A percentile compares a stretch with the other conserved stretches of the same genome.
Conservation (phyloP, 1,140 invertebrate genomes). For the Bombus cullumanus region DNA sequence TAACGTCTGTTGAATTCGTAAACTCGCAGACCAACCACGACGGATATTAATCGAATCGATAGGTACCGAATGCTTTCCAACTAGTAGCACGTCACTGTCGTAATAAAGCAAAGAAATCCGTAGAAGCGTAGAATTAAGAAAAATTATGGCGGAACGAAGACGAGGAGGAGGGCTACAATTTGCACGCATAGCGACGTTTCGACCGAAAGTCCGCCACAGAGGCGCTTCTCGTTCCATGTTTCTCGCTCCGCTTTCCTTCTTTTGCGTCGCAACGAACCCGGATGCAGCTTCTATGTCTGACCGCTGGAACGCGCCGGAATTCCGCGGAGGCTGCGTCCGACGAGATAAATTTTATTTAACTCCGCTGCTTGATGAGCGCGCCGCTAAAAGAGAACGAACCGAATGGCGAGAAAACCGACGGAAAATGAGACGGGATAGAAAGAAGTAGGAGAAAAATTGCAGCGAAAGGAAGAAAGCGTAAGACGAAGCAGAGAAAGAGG, state of each 20-base stretch:
- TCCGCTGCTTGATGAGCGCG: constrained; percentile 50
- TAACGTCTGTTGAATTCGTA: constrained; percentile 27
- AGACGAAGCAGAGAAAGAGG: not conserved
- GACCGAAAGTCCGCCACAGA: constrained; percentile 16
- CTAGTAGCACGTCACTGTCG: not conserved
- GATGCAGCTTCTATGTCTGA: constrained; percentile 58
- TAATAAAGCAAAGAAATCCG: constrained; percentile 5
- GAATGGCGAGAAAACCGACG: not conserved
- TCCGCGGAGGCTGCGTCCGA: constrained; percentile 66
- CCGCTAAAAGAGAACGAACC: constrained; percentile 11
- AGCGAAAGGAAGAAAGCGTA: not conserved
- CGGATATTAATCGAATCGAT: not conserved
- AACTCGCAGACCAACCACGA: not conserved
- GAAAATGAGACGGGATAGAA: not conserved
- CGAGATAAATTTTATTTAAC: constrained; percentile 75
- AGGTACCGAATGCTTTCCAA: not conserved
- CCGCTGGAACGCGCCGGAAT: constrained; percentile 67
- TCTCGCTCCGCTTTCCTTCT: constrained; percentile 3
- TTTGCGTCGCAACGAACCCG: constrained; percentile 49
- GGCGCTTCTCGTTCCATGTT: not conserved
- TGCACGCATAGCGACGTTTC: constrained; percentile 58
- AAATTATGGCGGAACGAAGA: constrained; percentile 27
- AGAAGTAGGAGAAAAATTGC: not conserved
- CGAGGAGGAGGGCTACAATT: constrained; percentile 39
- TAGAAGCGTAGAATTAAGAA: not conserved